Evolutionary conservation across 53 echinoderm and acorn worm genomes (phyloP), one percentile per base, ranked within the genome.

Genomic region (Henricia sp.): DNA sequence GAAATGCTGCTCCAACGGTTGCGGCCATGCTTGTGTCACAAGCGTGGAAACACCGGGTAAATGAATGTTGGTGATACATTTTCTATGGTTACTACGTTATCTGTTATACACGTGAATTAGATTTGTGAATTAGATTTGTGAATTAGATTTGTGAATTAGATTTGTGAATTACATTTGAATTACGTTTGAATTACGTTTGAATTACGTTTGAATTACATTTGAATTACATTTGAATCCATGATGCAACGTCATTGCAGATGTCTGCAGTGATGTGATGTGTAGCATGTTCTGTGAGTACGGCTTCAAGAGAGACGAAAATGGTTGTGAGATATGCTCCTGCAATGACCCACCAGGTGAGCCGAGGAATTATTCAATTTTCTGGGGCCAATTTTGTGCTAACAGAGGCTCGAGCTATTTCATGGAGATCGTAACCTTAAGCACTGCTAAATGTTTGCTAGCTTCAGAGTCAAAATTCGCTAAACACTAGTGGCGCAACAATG

Each of bases 1-100:
- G 82, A 63, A 80, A 51, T 92, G 92, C 40, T 92, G 92, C 38
- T 90, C 85, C 37, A 89, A 92, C 39, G 86, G 89, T 25, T 92
- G 92, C 35, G 92, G 85, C 6, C 89, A 73, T 36, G 41, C 68
- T 43, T 92, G 92, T 68, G 43, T 30, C 13, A 73, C 77, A 52
- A 71, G 80, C 64, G 28, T 0, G 60, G 27, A 24, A 17, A 5
- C 11, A 30, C 13, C 30, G 26, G 9, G 12, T 4, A 29, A 29
- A 23, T 16, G 6, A 66, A 29, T 66, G 16, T 30, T 3, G 36
- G 35, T 37, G 40, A 19, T 20, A 20, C 23, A 29, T 28, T 28
- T 5, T 6, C 28, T 10, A 60, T 60, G 3, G 3, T 28, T 60
- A 13, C 1, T 9, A 44, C 44, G 13, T 6, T 9, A 44, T 44